Percentiles rank a stretch among this genome's conserved stretches.
Evolutionary conservation across 2,888 invertebrate species (phyloP).

Genomic region (Adineta ricciae): DNA sequence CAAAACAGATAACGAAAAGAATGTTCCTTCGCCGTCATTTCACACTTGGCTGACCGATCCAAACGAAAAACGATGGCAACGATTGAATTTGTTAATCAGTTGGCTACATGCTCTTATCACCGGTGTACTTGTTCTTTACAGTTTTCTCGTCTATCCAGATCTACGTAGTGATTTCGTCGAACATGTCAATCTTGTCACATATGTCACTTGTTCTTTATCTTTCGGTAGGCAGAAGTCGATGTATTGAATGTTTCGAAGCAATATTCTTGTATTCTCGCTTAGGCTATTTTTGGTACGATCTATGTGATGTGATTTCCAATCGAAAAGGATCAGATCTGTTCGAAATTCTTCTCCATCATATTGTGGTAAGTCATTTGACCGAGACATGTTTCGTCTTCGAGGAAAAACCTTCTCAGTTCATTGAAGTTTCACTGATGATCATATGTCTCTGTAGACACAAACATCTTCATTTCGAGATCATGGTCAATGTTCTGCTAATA

Average conservation of each 20-base stretch:
- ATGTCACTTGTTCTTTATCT: not conserved
- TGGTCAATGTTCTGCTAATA: not conserved
- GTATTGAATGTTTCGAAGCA: not conserved
- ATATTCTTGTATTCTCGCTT: not conserved
- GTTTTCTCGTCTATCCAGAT: not conserved
- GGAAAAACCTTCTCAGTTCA: too few species aligned
- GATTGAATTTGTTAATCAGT: slow-evolving; percentile 8
- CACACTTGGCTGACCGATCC: not conserved
- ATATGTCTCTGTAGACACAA: too few species aligned
- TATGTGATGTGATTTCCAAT: not conserved
- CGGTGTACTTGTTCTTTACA: not conserved
- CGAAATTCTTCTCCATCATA: not conserved
- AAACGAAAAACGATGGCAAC: not conserved
- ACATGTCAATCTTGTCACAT: slow-evolving; percentile 1
- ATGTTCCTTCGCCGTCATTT: not conserved
- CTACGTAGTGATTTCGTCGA: not conserved
- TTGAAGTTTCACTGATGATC: too few species aligned
- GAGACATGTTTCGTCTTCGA: too few species aligned
- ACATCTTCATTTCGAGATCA: too few species aligned
- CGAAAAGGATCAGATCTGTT: not conserved
- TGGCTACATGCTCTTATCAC: not conserved
- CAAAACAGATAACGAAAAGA: not conserved
- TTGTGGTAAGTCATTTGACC: not conserved
- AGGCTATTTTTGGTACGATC: not conserved
- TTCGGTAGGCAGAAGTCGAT: not conserved